Evolutionary conservation across 2,797 vertebrate species (phyloP).

Genomic region (Hoplostethus atlanticus): DNA sequence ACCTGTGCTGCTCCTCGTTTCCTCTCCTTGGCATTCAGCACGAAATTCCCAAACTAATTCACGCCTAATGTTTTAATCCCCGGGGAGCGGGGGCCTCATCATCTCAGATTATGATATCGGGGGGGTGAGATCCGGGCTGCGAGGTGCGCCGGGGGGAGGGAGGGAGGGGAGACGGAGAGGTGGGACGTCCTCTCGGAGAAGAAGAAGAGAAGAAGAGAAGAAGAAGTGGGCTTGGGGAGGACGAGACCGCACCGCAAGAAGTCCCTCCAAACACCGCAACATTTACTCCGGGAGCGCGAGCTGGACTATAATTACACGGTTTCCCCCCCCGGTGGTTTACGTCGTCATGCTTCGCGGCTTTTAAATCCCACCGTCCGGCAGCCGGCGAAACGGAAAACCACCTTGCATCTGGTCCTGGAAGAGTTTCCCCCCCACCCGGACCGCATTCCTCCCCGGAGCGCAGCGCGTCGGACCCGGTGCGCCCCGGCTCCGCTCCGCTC

Average conservation of each 20-base stretch:
- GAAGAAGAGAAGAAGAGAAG: constrained; percentile 5
- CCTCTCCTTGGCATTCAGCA: background rate
- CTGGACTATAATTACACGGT: background rate
- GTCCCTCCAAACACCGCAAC: constrained; percentile 50
- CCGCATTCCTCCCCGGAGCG: constrained; percentile 56
- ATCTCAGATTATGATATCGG: constrained; percentile 39
- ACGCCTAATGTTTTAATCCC: constrained; percentile 41
- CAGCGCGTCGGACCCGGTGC: constrained; percentile 59
- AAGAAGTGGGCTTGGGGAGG: background rate
- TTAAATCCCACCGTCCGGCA: too few relatives aligned
- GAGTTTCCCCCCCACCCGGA: constrained; percentile 16
- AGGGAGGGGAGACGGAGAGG: constrained; percentile 42
- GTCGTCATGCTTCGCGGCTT: background rate
- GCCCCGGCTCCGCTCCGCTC: constrained; percentile 23
- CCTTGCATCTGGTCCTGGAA: constrained; percentile 1
- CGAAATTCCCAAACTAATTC: constrained; percentile 1
- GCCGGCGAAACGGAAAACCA: background rate
- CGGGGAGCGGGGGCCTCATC: constrained; percentile 15
- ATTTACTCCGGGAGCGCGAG: constrained; percentile 32
- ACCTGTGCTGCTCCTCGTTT: background rate
- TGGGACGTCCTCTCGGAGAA: constrained; percentile 66
- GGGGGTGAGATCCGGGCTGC: background rate
- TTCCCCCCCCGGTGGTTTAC: background rate
- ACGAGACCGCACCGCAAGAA: constrained; percentile 33
- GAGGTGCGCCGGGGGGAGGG: constrained; percentile 1